These are phyloP conservation scores for Willisornis vidua DNA, from an alignment of 2,113 vertebrate genomes.

Conservation along the genomic window DNA sequence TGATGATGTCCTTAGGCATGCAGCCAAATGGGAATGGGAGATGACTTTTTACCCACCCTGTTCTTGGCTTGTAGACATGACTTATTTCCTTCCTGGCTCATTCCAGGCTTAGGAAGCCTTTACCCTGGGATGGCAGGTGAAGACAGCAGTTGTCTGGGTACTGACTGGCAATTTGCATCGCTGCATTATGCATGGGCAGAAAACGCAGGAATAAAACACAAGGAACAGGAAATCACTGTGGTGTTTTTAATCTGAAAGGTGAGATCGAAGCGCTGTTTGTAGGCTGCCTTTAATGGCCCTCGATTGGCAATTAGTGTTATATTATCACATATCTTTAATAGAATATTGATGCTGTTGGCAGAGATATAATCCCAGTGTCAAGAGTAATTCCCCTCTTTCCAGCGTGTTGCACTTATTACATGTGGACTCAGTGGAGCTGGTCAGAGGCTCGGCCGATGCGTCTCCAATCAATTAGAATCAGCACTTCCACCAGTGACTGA, in stretches of 20 bases:
- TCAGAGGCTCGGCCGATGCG: not conserved
- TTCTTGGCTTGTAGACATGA: not conserved
- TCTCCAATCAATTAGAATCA: conserved; percentile 21
- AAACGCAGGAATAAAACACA: not conserved
- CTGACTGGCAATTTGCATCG: not conserved
- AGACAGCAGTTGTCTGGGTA: conserved; percentile 42
- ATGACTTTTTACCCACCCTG: not conserved
- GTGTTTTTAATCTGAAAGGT: conserved; percentile 44
- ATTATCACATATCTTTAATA: conserved; percentile 64
- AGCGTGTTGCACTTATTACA: not conserved
- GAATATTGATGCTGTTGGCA: conserved; percentile 67
- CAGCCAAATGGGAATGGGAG: not conserved
- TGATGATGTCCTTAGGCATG: not conserved
- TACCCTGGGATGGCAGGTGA: conserved; percentile 19
- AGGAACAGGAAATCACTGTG: conserved; percentile 62
- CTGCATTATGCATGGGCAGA: conserved; percentile 62
- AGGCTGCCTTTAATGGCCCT: conserved; percentile 27
- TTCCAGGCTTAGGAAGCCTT: not conserved
- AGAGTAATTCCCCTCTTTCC: conserved; percentile 56
- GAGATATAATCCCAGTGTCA: conserved; percentile 54
- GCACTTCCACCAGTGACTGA: not conserved
- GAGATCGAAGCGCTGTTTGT: conserved; percentile 47
- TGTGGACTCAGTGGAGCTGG: not conserved
- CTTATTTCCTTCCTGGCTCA: conserved; percentile 11
- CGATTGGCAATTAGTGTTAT: conserved; percentile 58